Percentiles rank a stretch among this genome's conserved stretches.
Conservation (phyloP, 2,888 invertebrate genomes). For the Ectemnius continuus region DNA sequence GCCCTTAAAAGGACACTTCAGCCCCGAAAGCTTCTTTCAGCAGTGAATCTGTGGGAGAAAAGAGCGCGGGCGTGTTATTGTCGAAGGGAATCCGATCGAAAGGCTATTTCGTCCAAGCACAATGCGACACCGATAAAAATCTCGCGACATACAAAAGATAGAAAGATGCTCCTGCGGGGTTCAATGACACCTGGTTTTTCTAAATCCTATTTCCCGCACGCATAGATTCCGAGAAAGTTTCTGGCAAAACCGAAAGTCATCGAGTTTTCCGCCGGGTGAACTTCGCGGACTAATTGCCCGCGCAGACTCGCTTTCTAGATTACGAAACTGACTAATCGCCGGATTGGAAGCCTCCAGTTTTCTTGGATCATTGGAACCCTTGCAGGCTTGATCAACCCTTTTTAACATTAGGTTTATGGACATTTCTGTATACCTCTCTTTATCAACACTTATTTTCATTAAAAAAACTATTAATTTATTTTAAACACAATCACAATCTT, state of each 20-base stretch:
- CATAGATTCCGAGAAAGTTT: not conserved
- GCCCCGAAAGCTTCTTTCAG: too few relatives aligned
- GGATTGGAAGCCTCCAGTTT: too few relatives aligned
- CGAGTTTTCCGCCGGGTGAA: constrained; percentile 16
- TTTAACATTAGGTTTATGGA: too few relatives aligned
- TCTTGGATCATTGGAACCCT: too few relatives aligned
- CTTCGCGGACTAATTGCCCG: constrained; percentile 2
- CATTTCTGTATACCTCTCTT: too few relatives aligned
- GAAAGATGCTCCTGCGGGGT: not conserved
- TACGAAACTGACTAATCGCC: not conserved
- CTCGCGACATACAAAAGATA: not conserved
- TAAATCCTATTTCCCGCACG: not conserved
- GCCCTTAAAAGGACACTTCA: too few relatives aligned
- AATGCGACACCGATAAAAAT: constrained; percentile 31
- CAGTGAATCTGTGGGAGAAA: not conserved
- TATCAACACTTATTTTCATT: too few relatives aligned
- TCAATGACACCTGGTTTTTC: constrained; percentile 8
- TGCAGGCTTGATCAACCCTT: too few relatives aligned
- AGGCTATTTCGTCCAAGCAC: constrained; percentile 15
- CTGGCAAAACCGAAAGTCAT: constrained; percentile 19
- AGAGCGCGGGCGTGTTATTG: not conserved
- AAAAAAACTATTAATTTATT: too few relatives aligned
- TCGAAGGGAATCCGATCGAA: constrained; percentile 4
- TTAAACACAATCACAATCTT: too few relatives aligned
- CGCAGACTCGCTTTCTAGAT: constrained; percentile 24